A percentile compares a stretch with the other conserved stretches of the same genome.
phyloP scores from a whole-genome alignment of 1,140 invertebrate genomes.

The Alviniconcha marisindica region DNA sequence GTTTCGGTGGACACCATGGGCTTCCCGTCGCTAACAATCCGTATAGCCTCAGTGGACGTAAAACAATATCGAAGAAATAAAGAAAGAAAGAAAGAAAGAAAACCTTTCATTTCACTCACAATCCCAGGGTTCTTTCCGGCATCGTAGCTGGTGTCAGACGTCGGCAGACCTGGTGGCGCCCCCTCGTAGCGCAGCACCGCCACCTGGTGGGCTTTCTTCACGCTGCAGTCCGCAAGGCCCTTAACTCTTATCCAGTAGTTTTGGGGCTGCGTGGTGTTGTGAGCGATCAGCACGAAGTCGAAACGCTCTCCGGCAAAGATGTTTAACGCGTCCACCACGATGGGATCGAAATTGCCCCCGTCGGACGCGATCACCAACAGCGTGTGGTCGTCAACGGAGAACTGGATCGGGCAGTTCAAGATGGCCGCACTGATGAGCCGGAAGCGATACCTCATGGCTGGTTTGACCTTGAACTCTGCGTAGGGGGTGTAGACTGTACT shows the following conservation, averaged over 20 bases:
- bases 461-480: slow-evolving; percentile 50
- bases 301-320: slow-evolving; percentile 70
- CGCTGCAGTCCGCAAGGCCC: slow-evolving; percentile 87
- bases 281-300: slow-evolving; percentile 88
- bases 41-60: no score
- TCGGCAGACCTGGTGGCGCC: slow-evolving; percentile 46
- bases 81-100: no score
- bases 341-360: slow-evolving; percentile 85
- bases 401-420: slow-evolving; percentile 56
- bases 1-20: no score
- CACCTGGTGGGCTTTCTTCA: slow-evolving; percentile 82
- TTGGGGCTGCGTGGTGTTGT: slow-evolving; percentile 74
- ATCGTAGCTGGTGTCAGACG: slow-evolving; percentile 84
- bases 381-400: slow-evolving; percentile 83
- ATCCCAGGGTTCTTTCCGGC: slow-evolving; percentile 63
- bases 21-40: no score
- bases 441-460: slow-evolving; percentile 56
- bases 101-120: no score
- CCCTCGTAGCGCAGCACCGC: slow-evolving; percentile 79
- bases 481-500: slow-evolving; percentile 16
- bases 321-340: slow-evolving; percentile 76
- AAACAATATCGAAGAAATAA: no score
- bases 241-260: slow-evolving; percentile 91
- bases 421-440: slow-evolving; percentile 58
- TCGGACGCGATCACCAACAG: slow-evolving; percentile 84